Percentiles rank a stretch among this genome's conserved stretches.
Evolutionary conservation across 2,113 vertebrate species (phyloP).

Genomic region (Notarius quadriscutis): DNA sequence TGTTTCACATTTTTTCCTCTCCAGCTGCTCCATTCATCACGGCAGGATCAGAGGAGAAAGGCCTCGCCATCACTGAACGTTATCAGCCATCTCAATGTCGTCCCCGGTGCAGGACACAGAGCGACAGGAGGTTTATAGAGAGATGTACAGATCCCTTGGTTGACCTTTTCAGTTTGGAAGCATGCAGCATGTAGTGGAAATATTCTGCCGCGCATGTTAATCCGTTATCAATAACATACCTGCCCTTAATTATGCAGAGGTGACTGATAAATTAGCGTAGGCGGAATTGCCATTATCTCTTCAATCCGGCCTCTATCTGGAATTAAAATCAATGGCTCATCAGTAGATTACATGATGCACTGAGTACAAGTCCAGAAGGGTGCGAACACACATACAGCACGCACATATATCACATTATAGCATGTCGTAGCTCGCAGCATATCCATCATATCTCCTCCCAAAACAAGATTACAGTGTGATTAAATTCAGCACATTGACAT

Average conservation of each 20-base stretch:
- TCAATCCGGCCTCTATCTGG: slow-evolving; percentile 49
- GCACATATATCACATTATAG: neutral
- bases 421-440: neutral
- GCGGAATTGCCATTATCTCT: slow-evolving; percentile 52
- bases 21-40: slow-evolving; percentile 51
- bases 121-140: slow-evolving; percentile 16
- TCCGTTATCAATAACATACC: slow-evolving; percentile 53
- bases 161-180: slow-evolving; percentile 39
- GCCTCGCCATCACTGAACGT: slow-evolving; percentile 47
- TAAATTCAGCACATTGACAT: neutral
- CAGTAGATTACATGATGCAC: slow-evolving; percentile 39
- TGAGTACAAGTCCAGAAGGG: slow-evolving; percentile 12
- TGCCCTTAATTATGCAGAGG: slow-evolving; percentile 55
- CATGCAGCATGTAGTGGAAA: slow-evolving; percentile 27
- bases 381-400: slow-evolving; percentile 14
- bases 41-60: slow-evolving; percentile 39
- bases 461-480: neutral
- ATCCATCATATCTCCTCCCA: slow-evolving; percentile 13
- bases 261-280: slow-evolving; percentile 57
- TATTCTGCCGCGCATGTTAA: slow-evolving; percentile 40
- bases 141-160: slow-evolving; percentile 22
- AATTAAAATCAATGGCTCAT: slow-evolving; percentile 57
- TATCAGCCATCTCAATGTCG: slow-evolving; percentile 57
- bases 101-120: neutral
- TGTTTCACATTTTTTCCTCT: slow-evolving; percentile 51